A percentile compares a stretch with the other conserved stretches of the same genome.
Conservation (phyloP, 2,797 vertebrate genomes). For the Anas bernieri region DNA sequence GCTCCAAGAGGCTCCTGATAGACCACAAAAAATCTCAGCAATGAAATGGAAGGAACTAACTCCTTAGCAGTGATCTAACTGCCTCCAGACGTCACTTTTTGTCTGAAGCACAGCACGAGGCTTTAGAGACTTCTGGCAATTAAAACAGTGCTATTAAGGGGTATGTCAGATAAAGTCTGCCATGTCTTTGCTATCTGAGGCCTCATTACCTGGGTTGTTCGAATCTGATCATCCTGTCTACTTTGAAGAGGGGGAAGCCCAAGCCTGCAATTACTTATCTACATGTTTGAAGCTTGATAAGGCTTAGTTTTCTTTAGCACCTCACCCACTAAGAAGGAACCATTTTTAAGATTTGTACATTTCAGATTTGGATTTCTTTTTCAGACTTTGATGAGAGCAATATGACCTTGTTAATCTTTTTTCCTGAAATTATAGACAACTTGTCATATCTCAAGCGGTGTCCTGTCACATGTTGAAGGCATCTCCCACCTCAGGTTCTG, state of each 20-base stretch:
- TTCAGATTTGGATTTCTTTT: background rate
- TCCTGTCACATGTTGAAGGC: background rate
- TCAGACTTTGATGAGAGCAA: background rate
- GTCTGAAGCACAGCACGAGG: background rate
- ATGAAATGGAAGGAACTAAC: conserved; percentile 21
- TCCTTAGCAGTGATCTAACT: conserved; percentile 20
- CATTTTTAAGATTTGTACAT: background rate
- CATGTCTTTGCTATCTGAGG: background rate
- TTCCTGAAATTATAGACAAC: background rate
- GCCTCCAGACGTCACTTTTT: background rate
- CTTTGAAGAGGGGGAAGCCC: conserved; percentile 4
- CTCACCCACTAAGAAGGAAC: background rate
- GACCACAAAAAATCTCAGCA: conserved; percentile 22
- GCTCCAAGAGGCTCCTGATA: background rate
- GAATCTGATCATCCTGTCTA: background rate
- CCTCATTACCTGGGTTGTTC: background rate
- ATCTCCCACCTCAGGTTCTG: background rate
- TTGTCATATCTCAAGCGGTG: background rate
- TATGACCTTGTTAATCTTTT: background rate
- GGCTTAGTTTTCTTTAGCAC: background rate
- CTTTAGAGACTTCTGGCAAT: conserved; percentile 40
- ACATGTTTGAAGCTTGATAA: background rate
- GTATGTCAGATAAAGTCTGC: background rate
- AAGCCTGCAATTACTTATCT: conserved; percentile 28
- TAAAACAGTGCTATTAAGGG: conserved; percentile 29